Conservation (phyloP, 23 tunicate genomes). For the Pegea sp. region DNA sequence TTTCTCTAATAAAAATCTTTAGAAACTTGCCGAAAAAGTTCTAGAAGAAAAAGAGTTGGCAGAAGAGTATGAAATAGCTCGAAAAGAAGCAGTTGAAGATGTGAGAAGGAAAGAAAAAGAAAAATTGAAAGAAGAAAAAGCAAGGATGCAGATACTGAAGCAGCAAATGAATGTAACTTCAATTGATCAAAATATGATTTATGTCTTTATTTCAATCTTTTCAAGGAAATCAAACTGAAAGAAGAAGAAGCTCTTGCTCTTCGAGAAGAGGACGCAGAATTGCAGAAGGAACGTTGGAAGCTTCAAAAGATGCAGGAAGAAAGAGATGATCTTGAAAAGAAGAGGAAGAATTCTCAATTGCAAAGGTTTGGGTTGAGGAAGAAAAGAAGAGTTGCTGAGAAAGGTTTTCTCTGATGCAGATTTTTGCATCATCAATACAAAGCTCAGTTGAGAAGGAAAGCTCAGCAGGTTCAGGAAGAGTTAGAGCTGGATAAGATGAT, state of each 20-base stretch:
- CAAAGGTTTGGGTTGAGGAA: constrained; percentile 16
- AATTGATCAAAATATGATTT: no score
- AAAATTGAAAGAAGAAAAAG: constrained; percentile 33
- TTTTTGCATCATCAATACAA: constrained; percentile 76
- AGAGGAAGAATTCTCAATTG: constrained; percentile 21
- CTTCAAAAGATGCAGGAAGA: constrained; percentile 51
- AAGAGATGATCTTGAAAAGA: constrained; percentile 32
- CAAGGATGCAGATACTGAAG: constrained; percentile 31
- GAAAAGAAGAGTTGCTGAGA: constrained; percentile 10
- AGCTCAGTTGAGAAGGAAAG: constrained; percentile 69
- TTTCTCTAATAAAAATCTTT: neutral
- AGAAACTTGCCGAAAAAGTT: constrained; percentile 8
- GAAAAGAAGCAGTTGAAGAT: constrained; percentile 48
- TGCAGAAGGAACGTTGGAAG: constrained; percentile 29
- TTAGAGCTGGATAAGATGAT: constrained; percentile 53
- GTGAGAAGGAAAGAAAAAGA: constrained; percentile 37
- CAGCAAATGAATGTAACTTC: constrained; percentile 67
- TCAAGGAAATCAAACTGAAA: constrained; percentile 35
- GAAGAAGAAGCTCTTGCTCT: constrained; percentile 36
- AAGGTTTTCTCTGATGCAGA: constrained; percentile 2
- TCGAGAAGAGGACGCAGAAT: constrained; percentile 31
- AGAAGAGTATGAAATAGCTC: constrained; percentile 63
- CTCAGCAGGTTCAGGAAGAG: constrained; percentile 78
- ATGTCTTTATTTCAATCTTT: no score
- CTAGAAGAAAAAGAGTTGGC: constrained; percentile 27